phyloP scores from a whole-genome alignment of 2,888 invertebrate genomes.

The Latrodectus elegans region DNA sequence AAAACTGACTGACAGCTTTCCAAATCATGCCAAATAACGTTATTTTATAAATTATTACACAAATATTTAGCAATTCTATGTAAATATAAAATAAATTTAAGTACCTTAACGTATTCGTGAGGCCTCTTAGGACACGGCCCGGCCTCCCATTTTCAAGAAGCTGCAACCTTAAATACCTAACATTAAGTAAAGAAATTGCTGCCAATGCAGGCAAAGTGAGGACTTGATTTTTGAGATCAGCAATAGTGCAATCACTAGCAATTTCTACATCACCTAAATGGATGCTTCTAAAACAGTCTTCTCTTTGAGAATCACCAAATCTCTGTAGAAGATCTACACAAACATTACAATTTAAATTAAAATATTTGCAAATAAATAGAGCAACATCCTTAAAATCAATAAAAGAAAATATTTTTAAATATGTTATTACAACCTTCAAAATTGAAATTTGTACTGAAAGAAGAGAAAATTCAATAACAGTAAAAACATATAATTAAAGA shows the following conservation, averaged over 20 bases:
- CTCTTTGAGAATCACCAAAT: slow-evolving; percentile 17
- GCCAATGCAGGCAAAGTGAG: slow-evolving; percentile 61
- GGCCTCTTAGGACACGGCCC: slow-evolving; percentile 54
- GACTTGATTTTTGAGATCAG: slow-evolving; percentile 73
- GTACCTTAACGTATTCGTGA: slow-evolving; percentile 57
- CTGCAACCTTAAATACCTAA: slow-evolving; percentile 47
- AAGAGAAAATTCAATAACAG: too few species aligned
- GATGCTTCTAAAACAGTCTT: slow-evolving; percentile 20
- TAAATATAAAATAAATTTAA: neutral
- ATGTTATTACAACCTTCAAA: too few species aligned
- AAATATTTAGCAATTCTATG: too few species aligned
- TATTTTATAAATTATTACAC: too few species aligned
- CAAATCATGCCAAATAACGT: too few species aligned
- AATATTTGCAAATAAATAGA: too few species aligned
- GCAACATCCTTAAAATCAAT: too few species aligned
- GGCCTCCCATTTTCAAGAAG: slow-evolving; percentile 57
- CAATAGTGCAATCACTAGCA: slow-evolving; percentile 73
- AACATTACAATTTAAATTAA: too few species aligned
- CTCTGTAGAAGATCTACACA: slow-evolving; percentile 37
- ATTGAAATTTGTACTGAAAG: too few species aligned
- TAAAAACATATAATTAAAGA: too few species aligned
- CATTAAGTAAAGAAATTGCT: slow-evolving; percentile 35
- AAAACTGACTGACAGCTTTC: too few species aligned
- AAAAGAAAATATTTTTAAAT: too few species aligned
- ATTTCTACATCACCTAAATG: slow-evolving; percentile 73